A percentile compares a stretch with the other conserved stretches of the same genome.
Evolutionary conservation across 2,113 vertebrate genomes (phyloP).

Genomic region (Heterocephalus glaber): DNA sequence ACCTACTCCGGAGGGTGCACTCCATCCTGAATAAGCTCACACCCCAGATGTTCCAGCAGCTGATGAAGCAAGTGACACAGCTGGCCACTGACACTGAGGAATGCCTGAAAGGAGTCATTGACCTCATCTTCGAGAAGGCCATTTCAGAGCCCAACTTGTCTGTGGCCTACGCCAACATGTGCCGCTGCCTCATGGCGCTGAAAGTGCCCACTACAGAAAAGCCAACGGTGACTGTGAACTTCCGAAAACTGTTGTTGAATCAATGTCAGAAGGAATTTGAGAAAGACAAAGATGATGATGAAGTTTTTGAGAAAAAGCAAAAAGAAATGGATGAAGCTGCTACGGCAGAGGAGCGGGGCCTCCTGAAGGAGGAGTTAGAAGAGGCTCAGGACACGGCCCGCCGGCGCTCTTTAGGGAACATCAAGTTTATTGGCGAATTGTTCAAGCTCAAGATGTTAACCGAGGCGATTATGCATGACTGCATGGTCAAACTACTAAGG

Average conservation of each 20-base stretch:
- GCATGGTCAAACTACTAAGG: conserved; percentile 97
- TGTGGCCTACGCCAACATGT: conserved; percentile 99
- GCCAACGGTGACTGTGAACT: conserved; percentile 93
- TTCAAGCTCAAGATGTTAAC: conserved; percentile 99
- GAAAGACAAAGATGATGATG: conserved; percentile 97
- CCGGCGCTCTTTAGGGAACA: conserved; percentile 96
- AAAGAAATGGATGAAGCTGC: conserved; percentile 95
- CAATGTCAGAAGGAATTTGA: conserved; percentile 99
- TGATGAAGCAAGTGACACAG: conserved; percentile 98
- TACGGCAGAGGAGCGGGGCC: conserved; percentile 92
- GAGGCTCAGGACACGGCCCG: conserved; percentile 93
- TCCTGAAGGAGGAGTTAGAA: conserved; percentile 92
- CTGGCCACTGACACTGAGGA: conserved; percentile 97
- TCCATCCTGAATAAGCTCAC: conserved; percentile 99
- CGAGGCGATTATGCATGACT: conserved; percentile 99
- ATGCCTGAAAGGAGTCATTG: conserved; percentile 97
- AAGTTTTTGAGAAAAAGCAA: conserved; percentile 97
- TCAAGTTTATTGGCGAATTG: conserved; percentile 98
- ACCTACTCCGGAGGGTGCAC: conserved; percentile 94
- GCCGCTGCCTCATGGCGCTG: conserved; percentile 98
- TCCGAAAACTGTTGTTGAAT: conserved; percentile 97
- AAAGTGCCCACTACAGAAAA: conserved; percentile 96
- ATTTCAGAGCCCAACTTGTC: conserved; percentile 99
- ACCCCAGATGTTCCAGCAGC: conserved; percentile 98
- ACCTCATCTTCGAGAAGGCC: conserved; percentile 99